These are phyloP conservation scores for Asbolus verrucosus DNA, from an alignment of 1,140 invertebrate genomes.

Conservation along the genomic window DNA sequence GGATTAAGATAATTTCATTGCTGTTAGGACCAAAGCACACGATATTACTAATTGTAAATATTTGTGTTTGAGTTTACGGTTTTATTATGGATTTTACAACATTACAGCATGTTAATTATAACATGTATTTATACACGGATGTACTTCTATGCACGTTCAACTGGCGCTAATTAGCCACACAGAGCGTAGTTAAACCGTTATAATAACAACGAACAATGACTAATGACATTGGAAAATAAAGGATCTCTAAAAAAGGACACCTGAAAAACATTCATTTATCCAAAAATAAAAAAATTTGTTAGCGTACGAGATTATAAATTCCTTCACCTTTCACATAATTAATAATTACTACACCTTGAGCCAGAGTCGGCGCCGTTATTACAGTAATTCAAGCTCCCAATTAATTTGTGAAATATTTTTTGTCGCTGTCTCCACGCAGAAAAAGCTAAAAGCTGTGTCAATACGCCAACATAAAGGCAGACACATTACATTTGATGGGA, in stretches of 20 bases:
- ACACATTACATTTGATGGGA: conserved; percentile 30
- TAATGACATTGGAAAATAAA: background rate
- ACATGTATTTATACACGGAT: background rate
- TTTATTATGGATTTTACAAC: too few relatives aligned
- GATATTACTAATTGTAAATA: too few relatives aligned
- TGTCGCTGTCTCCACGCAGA: background rate
- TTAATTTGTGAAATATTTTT: conserved; percentile 22
- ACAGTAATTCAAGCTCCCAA: conserved; percentile 6
- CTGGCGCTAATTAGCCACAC: background rate
- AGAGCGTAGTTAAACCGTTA: too few relatives aligned
- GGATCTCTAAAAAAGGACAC: background rate
- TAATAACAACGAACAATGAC: conserved; percentile 2
- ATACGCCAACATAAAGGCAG: conserved; percentile 14
- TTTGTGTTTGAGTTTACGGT: too few relatives aligned
- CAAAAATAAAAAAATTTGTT: conserved; percentile 11
- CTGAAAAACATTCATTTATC: background rate
- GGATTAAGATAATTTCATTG: too few relatives aligned
- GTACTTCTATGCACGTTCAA: background rate
- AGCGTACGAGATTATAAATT: conserved; percentile 14
- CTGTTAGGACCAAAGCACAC: too few relatives aligned
- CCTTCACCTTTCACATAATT: conserved; percentile 1
- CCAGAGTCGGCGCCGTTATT: conserved; percentile 2
- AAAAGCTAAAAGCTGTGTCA: conserved; percentile 16
- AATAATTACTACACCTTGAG: conserved; percentile 1
- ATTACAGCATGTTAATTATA: too few relatives aligned